These are phyloP conservation scores for Haliclystus octoradiatus DNA, from an alignment of 30 jellyfish, hydroid and myxozoan species.

Conservation along the genomic window DNA sequence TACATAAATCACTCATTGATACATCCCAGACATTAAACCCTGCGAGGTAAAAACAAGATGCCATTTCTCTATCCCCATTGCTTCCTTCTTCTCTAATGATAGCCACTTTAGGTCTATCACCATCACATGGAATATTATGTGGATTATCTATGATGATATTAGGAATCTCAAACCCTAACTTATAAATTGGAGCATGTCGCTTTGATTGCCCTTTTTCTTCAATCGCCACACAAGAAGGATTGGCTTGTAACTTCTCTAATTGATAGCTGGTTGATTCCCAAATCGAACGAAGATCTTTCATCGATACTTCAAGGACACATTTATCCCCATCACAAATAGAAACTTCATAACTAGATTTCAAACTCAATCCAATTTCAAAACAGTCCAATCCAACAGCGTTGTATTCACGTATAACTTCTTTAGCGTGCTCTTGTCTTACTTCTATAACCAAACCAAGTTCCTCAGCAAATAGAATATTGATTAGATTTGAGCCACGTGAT, in stretches of 20 bases:
- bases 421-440: constrained; percentile 17
- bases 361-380: constrained; percentile 23
- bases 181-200: constrained; percentile 34
- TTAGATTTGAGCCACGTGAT: background rate
- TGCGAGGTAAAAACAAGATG: constrained; percentile 52
- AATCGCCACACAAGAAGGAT: constrained; percentile 38
- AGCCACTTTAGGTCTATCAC: constrained; percentile 45
- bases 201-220: constrained; percentile 28
- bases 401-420: constrained; percentile 7
- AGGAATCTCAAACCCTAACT: constrained; percentile 40
- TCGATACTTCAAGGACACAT: constrained; percentile 14
- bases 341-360: constrained; percentile 19
- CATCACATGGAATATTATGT: background rate
- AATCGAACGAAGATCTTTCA: constrained; percentile 33
- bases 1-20: constrained; percentile 62
- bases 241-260: constrained; percentile 63
- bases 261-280: constrained; percentile 88
- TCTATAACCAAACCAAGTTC: constrained; percentile 63
- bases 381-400: constrained; percentile 20
- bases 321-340: background rate
- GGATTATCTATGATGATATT: background rate
- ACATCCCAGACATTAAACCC: constrained; percentile 85
- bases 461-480: constrained; percentile 52
- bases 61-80: constrained; percentile 91
- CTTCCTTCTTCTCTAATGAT: constrained; percentile 87